These are phyloP conservation scores for Pseudomyrmex dendroicus DNA, from an alignment of 1,140 invertebrate genomes.

Conservation along the genomic window DNA sequence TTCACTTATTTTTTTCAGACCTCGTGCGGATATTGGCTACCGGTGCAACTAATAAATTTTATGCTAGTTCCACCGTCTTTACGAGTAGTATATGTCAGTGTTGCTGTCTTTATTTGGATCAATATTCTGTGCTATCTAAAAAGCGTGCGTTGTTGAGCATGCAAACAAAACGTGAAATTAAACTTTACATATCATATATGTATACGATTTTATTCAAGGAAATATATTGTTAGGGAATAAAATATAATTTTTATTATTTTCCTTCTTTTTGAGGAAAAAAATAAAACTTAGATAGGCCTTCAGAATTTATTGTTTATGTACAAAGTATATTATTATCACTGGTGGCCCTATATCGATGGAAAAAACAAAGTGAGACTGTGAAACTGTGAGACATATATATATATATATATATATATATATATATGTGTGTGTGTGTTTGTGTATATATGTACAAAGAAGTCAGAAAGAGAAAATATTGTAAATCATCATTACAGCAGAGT, in stretches of 20 bases:
- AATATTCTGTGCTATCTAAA: slow-evolving; percentile 92
- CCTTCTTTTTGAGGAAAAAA: neutral
- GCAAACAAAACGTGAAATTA: slow-evolving; percentile 32
- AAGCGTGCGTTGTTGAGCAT: slow-evolving; percentile 81
- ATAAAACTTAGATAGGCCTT: slow-evolving; percentile 60
- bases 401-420: too few relatives aligned
- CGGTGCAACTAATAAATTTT: slow-evolving; percentile 91
- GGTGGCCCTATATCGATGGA: slow-evolving; percentile 31
- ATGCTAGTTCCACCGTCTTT: slow-evolving; percentile 88
- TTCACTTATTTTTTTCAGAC: slow-evolving; percentile 77
- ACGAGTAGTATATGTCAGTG: slow-evolving; percentile 90
- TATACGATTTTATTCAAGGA: neutral
- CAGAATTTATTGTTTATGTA: slow-evolving; percentile 61
- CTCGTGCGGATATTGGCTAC: slow-evolving; percentile 92
- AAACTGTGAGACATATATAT: neutral
- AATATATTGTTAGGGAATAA: neutral
- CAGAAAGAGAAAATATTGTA: slow-evolving; percentile 51
- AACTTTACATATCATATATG: slow-evolving; percentile 4
- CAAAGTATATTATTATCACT: slow-evolving; percentile 32
- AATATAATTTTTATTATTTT: neutral
- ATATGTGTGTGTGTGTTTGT: too few relatives aligned
- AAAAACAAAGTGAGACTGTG: slow-evolving; percentile 32
- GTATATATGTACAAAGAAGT: neutral
- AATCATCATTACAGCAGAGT: slow-evolving; percentile 8
- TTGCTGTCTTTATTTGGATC: slow-evolving; percentile 90